Base-by-base conservation (phyloP, 2,888 invertebrate genomes). In the Hydrotaea cyrtoneurina region DNA sequence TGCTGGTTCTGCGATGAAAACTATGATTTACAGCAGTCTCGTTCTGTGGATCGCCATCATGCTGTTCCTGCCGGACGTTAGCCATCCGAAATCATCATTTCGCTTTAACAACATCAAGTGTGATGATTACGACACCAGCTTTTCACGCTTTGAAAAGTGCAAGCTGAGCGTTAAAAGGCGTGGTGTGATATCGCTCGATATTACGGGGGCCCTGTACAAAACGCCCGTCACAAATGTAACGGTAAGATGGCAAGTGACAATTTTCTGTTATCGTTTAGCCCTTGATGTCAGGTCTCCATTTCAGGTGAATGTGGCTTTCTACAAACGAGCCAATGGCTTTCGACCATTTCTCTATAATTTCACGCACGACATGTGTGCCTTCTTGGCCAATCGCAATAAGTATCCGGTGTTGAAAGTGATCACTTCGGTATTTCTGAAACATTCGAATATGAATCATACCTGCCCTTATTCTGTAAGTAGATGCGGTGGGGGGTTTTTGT, bases 371-470 rank as follows among this genome's bases (percentile, higher is more conserved):
- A 72, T 83, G 55, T 86, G 86, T 69, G 71, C n/a, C 10, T 81
- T 71, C 17, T 71, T 86, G 76, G 66, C 50, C 15, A 81, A 79
- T 62, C 46, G 23, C n/a, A 83, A 62, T 11, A 76, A 74, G 17
- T 81, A 64, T 64, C 81, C 81, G 4, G 26, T 81, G 8, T 0
- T 78, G 1, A 78, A 83, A 57, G 23, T 79, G 10, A 2, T 78
- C 50, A 1, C 71, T 3, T 59, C 73, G 10, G 15, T 46, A 13
- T 10, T 83, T 0, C 11, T 15, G 0, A 62, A 77, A 5, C 5
- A 62, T 10, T 81, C 85, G 0, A 85, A 86, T 72, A 39, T 85
- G 11, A 86, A 86, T 83, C 86, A 86, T 19, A 86, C 83, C 10
- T 86, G 85, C 50, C 86, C 86, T 1, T 81, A 78, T 53, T 13